These are phyloP conservation scores for Columba livia DNA, from an alignment of 2,113 vertebrate genomes.

Conservation along the genomic window DNA sequence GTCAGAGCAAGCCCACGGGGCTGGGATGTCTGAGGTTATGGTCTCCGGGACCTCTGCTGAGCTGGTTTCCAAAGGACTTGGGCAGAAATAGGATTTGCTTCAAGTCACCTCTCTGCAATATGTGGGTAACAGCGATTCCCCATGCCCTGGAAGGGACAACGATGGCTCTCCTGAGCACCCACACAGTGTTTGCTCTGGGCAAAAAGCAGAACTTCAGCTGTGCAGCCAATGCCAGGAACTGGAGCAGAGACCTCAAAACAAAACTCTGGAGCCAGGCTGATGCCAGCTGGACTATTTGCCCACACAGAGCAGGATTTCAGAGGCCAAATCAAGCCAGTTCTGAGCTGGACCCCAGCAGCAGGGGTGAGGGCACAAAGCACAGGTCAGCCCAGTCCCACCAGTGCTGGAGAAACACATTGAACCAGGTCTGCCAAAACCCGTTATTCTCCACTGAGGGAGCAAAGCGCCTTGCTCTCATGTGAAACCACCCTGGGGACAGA, in stretches of 20 bases:
- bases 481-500: neutral
- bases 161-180: neutral
- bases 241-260: neutral
- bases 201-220: neutral
- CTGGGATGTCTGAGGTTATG: neutral
- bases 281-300: neutral
- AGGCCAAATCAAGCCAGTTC: neutral
- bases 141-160: neutral
- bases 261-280: neutral
- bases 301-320: neutral
- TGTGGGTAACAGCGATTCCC: rapidly evolving
- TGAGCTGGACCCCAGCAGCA: neutral
- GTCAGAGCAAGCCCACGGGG: neutral
- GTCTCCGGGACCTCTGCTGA: neutral
- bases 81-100: neutral
- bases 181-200: neutral
- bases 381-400: neutral
- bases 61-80: neutral
- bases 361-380: neutral
- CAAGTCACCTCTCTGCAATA: neutral
- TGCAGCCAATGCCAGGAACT: neutral
- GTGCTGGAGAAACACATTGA: neutral
- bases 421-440: neutral
- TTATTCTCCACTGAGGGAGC: neutral
- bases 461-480: neutral